Percentiles rank a stretch among this genome's conserved stretches.
Evolutionary conservation across 2,113 vertebrate species (phyloP).

Genomic region (Aviceda subcristata): DNA sequence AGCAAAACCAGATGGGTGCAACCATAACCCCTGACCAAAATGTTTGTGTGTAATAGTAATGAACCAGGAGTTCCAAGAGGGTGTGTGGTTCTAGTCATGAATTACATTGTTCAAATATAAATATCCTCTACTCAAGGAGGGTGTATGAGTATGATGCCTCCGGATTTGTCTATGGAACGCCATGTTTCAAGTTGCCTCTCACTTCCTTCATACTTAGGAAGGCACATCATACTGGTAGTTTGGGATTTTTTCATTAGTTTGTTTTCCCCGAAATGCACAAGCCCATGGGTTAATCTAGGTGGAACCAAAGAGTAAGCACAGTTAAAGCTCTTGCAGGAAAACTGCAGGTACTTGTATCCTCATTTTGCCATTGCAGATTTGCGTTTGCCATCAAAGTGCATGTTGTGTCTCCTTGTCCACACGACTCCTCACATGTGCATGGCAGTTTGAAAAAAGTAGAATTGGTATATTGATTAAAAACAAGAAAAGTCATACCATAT

Average conservation of each 20-base stretch:
- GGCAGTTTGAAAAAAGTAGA: neutral
- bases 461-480: neutral
- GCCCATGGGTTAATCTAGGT: neutral
- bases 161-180: neutral
- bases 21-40: neutral
- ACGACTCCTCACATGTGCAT: constrained; percentile 46
- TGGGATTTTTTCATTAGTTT: neutral
- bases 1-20: neutral
- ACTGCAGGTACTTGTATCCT: neutral
- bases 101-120: neutral
- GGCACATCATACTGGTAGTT: neutral
- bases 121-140: neutral
- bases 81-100: neutral
- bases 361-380: constrained; percentile 62
- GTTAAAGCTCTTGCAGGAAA: neutral
- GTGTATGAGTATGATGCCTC: neutral
- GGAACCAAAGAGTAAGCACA: neutral
- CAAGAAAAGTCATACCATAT: neutral
- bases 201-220: neutral
- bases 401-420: constrained; percentile 57
- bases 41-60: neutral
- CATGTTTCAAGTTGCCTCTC: neutral
- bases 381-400: constrained; percentile 43
- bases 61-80: neutral
- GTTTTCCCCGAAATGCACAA: neutral